Conservation (phyloP, 2,113 vertebrate species). For the Vidua macroura region DNA sequence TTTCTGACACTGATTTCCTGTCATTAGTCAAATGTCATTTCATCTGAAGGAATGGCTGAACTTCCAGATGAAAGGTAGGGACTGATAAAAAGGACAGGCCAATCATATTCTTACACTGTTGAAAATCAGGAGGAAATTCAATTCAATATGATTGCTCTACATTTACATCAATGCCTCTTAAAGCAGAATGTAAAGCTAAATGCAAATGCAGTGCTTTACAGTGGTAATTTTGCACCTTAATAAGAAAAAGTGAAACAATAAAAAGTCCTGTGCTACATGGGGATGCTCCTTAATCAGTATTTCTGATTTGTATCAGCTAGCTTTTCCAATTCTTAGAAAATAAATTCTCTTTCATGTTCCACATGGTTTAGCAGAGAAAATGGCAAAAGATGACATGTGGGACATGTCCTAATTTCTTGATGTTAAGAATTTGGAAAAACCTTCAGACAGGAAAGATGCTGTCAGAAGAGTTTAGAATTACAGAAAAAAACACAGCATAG, state of each 20-base stretch:
- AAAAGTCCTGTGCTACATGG: neutral
- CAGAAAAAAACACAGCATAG: neutral
- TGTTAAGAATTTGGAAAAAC: neutral
- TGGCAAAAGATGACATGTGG: neutral
- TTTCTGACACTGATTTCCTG: slow-evolving; percentile 12
- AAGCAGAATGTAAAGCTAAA: neutral
- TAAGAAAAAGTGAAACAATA: neutral
- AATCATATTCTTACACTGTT: neutral
- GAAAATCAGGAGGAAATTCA: neutral
- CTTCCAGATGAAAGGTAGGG: neutral
- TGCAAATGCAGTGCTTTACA: neutral
- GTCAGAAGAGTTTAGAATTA: neutral
- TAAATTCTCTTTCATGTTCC: neutral
- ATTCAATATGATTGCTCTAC: neutral
- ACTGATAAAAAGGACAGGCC: neutral
- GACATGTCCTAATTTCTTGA: neutral
- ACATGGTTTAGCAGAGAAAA: neutral
- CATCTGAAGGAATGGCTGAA: neutral
- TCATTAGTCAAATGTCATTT: neutral
- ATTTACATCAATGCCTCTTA: neutral
- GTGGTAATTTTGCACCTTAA: neutral
- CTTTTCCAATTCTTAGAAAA: neutral
- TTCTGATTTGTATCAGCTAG: neutral
- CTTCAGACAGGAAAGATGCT: neutral
- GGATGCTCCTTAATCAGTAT: neutral